These are phyloP conservation scores for Drosophila insularis DNA, from an alignment of 1,140 invertebrate species.

Conservation along the genomic window DNA sequence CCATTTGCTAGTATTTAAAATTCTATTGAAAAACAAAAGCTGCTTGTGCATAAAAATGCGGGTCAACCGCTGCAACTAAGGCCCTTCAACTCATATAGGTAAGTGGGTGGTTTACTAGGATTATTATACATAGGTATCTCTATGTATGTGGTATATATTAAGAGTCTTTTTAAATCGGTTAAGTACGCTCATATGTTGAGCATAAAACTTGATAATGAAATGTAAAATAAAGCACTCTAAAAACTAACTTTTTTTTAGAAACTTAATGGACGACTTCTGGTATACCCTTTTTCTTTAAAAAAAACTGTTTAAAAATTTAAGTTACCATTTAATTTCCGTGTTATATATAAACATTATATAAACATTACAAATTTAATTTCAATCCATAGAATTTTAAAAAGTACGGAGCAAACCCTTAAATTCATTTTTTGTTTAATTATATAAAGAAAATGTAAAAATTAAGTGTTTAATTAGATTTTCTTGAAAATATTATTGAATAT, in stretches of 20 bases:
- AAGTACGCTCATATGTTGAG: slow-evolving; percentile 52
- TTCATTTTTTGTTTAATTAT: too few relatives aligned
- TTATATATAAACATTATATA: too few relatives aligned
- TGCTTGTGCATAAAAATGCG: background rate
- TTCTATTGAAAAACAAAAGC: background rate
- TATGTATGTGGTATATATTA: background rate
- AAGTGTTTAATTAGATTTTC: too few relatives aligned
- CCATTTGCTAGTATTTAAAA: slow-evolving; percentile 23
- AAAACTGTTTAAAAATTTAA: too few relatives aligned
- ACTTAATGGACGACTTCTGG: background rate
- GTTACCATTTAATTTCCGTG: too few relatives aligned
- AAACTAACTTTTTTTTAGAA: background rate
- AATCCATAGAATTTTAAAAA: too few relatives aligned
- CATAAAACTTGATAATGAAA: slow-evolving; percentile 76
- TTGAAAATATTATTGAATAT: too few relatives aligned
- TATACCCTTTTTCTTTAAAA: background rate
- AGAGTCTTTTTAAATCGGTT: slow-evolving; percentile 26
- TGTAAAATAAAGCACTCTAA: slow-evolving; percentile 48
- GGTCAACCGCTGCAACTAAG: slow-evolving; percentile 27
- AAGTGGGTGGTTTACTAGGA: background rate
- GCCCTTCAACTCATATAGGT: slow-evolving; percentile 16
- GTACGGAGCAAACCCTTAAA: too few relatives aligned
- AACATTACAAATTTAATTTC: too few relatives aligned
- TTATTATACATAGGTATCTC: background rate
- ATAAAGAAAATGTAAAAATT: too few relatives aligned